Evolutionary conservation across 2,797 vertebrate genomes (phyloP), one percentile per base, ranked within the genome.

Genomic region (Numenius phaeopus): DNA sequence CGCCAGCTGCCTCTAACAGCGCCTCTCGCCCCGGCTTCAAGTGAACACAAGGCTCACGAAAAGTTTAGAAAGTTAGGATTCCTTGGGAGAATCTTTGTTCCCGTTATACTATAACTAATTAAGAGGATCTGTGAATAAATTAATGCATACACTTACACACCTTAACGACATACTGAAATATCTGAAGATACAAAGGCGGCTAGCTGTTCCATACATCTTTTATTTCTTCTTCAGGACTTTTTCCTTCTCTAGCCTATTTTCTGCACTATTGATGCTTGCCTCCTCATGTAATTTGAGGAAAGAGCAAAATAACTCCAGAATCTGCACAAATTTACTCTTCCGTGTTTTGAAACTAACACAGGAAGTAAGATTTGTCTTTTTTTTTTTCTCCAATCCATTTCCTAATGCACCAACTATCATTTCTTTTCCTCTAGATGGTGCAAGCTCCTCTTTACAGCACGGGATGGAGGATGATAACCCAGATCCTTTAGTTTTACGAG

Each of bases 351-450:
- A 89, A 58, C 52, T 20, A 77, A 61, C 7, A 50, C 11, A 34
- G 77, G 52, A 82, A 92, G 58, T 0, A 4, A 69, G 27, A 62
- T 18, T 30, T 39, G 24, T 26, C 29, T 1, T 1, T 8, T 9
- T 58, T 57, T 44, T 44, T 27, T 14, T 2, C 40, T 14, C 34
- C 50, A 30, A 17, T 12, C 54, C 19, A 7, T 66, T 88, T 81
- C 14, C 57, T 21, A 64, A 40, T 2, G 9, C 46, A 50, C 32
- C 21, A 39, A 9, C 27, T 57, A 29, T 1, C 1, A 10, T 17
- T 55, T 54, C 30, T 76, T 65, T 26, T 42, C 87, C 95, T 94
- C 94, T 87, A 95, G 96, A 70, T 73, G 94, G 92, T 70, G 89
- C 90, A 80, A 87, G 66, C 59, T 71, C 49, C 77, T 40, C 21